Evolutionary conservation across 2,113 vertebrate genomes (phyloP).

Genomic region (Isichthys henryi): DNA sequence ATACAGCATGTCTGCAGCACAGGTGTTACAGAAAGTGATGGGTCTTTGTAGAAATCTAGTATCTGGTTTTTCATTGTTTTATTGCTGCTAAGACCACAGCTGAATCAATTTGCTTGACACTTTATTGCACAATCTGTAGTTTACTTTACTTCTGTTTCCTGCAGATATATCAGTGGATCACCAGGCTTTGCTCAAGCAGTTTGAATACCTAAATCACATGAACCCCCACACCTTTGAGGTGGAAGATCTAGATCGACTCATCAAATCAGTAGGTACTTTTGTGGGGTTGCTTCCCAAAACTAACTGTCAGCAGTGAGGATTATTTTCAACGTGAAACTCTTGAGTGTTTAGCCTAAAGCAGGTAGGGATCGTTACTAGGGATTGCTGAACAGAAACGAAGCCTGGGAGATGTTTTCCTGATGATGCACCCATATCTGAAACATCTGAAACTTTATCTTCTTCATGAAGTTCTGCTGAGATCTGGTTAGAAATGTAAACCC

Average conservation of each 20-base stretch:
- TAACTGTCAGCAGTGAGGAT: background rate
- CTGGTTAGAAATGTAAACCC: background rate
- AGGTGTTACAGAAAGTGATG: background rate
- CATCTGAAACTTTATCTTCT: background rate
- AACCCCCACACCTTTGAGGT: constrained; percentile 87
- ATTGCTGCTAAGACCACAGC: background rate
- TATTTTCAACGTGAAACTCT: background rate
- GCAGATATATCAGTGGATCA: constrained; percentile 61
- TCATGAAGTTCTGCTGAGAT: background rate
- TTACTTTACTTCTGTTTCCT: background rate
- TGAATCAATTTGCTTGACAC: background rate
- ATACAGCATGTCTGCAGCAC: background rate
- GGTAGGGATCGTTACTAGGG: background rate
- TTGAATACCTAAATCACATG: constrained; percentile 84
- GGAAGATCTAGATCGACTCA: constrained; percentile 83
- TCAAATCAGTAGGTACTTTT: constrained; percentile 72
- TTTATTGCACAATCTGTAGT: background rate
- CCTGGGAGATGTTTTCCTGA: background rate
- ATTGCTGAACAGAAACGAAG: background rate
- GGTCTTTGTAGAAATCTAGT: background rate
- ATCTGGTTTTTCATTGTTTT: background rate
- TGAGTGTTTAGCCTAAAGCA: background rate
- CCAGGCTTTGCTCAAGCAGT: constrained; percentile 79
- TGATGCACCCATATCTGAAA: background rate
- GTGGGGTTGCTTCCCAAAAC: background rate